These are phyloP conservation scores for Spilarctia lutea DNA, from an alignment of 2,888 invertebrate species.

Conservation along the genomic window DNA sequence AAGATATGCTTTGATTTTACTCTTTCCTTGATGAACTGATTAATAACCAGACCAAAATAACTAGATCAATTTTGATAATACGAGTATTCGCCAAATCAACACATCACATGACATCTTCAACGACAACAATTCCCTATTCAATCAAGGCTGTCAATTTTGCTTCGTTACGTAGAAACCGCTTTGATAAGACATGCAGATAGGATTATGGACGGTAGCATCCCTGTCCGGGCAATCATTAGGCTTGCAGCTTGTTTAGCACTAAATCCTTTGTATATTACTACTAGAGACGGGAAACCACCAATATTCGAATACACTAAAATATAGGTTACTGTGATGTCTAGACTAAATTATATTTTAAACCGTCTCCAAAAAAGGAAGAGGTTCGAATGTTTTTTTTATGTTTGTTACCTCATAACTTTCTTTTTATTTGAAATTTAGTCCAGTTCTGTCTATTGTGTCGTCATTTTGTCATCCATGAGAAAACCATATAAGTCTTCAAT, in stretches of 20 bases:
- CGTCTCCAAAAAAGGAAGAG: no score
- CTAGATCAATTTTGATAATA: not conserved
- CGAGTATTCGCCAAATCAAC: conserved; percentile 18
- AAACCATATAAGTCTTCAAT: no score
- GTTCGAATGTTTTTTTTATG: no score
- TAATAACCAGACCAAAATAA: not conserved
- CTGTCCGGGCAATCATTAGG: conserved; percentile 62
- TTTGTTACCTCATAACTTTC: no score
- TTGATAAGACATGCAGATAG: conserved; percentile 81
- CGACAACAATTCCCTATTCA: conserved; percentile 52
- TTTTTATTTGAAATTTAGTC: no score
- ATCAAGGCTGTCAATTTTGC: conserved; percentile 72
- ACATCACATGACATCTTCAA: conserved; percentile 45
- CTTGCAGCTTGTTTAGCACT: conserved; percentile 66
- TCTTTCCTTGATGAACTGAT: no score
- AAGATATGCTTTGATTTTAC: no score
- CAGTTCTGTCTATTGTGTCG: no score
- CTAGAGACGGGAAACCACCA: conserved; percentile 43
- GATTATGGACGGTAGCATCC: conserved; percentile 66
- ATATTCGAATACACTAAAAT: conserved; percentile 11
- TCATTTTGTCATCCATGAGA: no score
- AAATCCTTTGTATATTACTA: conserved; percentile 75
- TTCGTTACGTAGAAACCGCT: conserved; percentile 70
- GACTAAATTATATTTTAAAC: not conserved
- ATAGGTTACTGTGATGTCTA: not conserved